Base-by-base conservation (phyloP, 2,113 vertebrate genomes). In the Peromyscus polionotus region DNA sequence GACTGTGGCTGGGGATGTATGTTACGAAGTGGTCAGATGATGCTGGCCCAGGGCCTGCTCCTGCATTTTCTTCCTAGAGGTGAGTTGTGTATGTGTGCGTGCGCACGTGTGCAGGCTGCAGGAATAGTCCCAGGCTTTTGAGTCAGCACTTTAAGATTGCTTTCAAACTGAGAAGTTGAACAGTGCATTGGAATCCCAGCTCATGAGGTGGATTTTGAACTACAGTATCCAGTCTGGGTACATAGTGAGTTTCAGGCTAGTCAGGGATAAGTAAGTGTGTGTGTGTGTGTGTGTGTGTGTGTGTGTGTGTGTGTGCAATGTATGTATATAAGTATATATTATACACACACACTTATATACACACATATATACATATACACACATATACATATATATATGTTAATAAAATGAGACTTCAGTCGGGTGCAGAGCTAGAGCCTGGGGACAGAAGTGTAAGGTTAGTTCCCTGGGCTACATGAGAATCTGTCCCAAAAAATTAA, bases 1-100 rank as follows among this genome's bases (percentile, higher is more conserved):
- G 99, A 99, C 98, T 99, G 99, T 51, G 99, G 99, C 94, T 99
- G 99, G 99, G 99, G 99, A 81, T 99, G 99, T 94, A 99, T 99
- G 99, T 97, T 99, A 81, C 99, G 99, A 79, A 99, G 99, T 1
- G 99, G 99, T 3, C 99, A 99, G 98, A 99, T 99, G 99, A 98
- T 99, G 97, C 98, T 99, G 91, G 99, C 99, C 0, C 99, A 99
- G 98, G 99, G 99, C 8, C 98, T 99, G 4, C 97, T 99, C 77
- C 97, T 99, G 14, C 99, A 99, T 97, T 96, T 99, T 84, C 98
- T 99, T 96, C 98, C 99, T 84, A 97, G 98, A 99, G 99, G 99
- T 99, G 95, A 98, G 98, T 0, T 1, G 16, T 3, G 33, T 10
- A 3, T 19, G 67, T 39, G 33, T 3, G 1, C 10, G 31, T 68